Evolutionary conservation across 1,140 invertebrate genomes (phyloP).

Genomic region (Drosophila serrata): DNA sequence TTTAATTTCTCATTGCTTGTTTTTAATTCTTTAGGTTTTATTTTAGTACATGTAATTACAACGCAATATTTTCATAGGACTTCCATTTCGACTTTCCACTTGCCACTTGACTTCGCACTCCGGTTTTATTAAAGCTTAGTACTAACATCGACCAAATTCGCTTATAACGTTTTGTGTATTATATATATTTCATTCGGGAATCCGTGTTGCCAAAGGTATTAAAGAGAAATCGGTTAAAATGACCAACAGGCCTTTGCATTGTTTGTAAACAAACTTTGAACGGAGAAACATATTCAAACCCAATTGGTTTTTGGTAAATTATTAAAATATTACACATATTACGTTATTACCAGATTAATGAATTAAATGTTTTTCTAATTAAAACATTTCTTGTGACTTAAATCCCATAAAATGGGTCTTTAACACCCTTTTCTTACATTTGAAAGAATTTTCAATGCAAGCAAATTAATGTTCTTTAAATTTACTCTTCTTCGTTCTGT

Average conservation of each 20-base stretch:
- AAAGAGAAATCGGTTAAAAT: not conserved
- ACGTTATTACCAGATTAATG: too few species aligned
- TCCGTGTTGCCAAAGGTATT: not conserved
- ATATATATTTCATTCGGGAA: not conserved
- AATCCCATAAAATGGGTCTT: not conserved
- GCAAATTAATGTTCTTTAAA: not conserved
- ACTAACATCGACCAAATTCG: not conserved
- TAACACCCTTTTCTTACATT: not conserved
- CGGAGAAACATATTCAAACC: not conserved
- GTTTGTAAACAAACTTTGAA: not conserved
- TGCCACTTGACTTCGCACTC: constrained; percentile 13
- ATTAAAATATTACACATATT: not conserved
- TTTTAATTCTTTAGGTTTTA: constrained; percentile 45
- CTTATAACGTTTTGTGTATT: not conserved
- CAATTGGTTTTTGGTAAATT: not conserved
- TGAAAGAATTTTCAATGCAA: not conserved
- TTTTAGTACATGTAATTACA: constrained; percentile 58
- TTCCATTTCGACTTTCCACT: constrained; percentile 25
- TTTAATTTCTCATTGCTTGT: constrained; percentile 38
- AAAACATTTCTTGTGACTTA: not conserved
- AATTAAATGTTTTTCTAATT: not conserved
- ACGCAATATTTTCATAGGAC: constrained; percentile 69
- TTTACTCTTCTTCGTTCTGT: not conserved
- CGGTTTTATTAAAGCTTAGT: constrained; percentile 1
- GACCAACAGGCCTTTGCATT: not conserved